Percentiles rank a stretch among this genome's conserved stretches.
phyloP scores from a whole-genome alignment of 2,888 invertebrate genomes.

The Drosophila suboccidentalis region DNA sequence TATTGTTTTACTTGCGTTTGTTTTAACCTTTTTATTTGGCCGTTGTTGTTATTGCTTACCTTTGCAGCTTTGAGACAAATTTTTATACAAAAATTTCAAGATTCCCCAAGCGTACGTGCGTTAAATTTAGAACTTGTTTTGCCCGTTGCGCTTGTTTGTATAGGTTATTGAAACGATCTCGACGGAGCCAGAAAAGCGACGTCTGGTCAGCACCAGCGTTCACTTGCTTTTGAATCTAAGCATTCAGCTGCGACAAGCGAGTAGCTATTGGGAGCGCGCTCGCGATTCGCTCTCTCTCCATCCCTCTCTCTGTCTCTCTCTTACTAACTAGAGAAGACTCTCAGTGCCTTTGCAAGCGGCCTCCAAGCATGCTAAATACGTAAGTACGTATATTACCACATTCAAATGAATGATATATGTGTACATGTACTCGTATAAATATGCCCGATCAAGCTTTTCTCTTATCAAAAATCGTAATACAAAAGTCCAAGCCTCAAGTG shows the following conservation, averaged over 20 bases:
- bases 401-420: slow-evolving; percentile 17
- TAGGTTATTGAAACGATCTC: slow-evolving; percentile 67
- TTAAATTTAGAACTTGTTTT: slow-evolving; percentile 82
- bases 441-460: slow-evolving; percentile 62
- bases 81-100: slow-evolving; percentile 65
- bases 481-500: slow-evolving; percentile 69
- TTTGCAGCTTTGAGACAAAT: slow-evolving; percentile 63
- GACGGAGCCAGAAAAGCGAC: slow-evolving; percentile 65
- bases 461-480: slow-evolving; percentile 77
- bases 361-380: slow-evolving; percentile 46
- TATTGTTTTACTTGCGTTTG: slow-evolving; percentile 26
- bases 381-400: slow-evolving; percentile 18
- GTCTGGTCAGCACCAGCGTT: slow-evolving; percentile 80
- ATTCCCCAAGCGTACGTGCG: slow-evolving; percentile 63
- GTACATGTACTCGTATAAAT: slow-evolving; percentile 9
- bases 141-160: slow-evolving; percentile 56
- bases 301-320: slow-evolving; percentile 8
- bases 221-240: slow-evolving; percentile 65
- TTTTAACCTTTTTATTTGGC: slow-evolving; percentile 13
- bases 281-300: slow-evolving; percentile 1
- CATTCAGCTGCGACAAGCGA: slow-evolving; percentile 48
- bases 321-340: slow-evolving; percentile 32
- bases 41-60: slow-evolving; percentile 65
- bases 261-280: slow-evolving; percentile 21
- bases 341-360: slow-evolving; percentile 31